Evolutionary conservation across 1,140 invertebrate genomes (phyloP), one percentile per base, ranked within the genome.

Genomic region (Pectinophora gossypiella): DNA sequence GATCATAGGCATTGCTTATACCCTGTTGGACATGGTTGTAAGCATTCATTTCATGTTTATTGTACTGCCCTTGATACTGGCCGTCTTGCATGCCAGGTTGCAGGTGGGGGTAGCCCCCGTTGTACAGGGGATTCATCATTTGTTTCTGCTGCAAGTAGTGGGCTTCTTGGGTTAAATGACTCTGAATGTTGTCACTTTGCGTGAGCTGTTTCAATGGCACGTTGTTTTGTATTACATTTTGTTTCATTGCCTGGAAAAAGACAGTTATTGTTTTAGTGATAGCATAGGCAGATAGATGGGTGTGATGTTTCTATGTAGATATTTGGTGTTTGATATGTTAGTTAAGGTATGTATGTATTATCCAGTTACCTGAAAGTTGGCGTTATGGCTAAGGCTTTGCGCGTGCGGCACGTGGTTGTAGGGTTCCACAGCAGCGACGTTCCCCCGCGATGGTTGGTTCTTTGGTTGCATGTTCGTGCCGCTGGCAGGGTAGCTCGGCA

Each of bases 351-450:
- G n/a, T n/a, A n/a, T n/a, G n/a, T n/a, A n/a, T n/a, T n/a, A n/a
- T n/a, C n/a, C n/a, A n/a, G n/a, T n/a, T n/a, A n/a, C n/a, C 77
- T 89, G 87, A 56, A 86, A 84, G 53, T 89, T 88, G 19, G 74
- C 74, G 50, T 81, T 85, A 68, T 88, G 84, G 54, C 78, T 89
- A 60, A 91, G 89, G 54, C 91, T 91, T 56, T 89, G 90, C 50
- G 91, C 90, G 57, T 93, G 92, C 6, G 94, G 94, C 62, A 95
- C 93, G 67, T 95, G 94, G 64, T 96, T 96, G 68, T 96, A 96
- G 0, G 96, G 96, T 71, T 97, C 96, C 1, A 97, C 94, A 5
- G 96, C 95, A 1, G 95, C 96, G 45, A 97, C 93, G 75, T 96
- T 96, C 16, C 93, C 92, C 64, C 91, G 74, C 36, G 88, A 77